Percentiles rank a stretch among this genome's conserved stretches.
These are phyloP conservation scores for Lasioglossum marginatum DNA, from an alignment of 2,888 invertebrate genomes.

Conservation along the genomic window DNA sequence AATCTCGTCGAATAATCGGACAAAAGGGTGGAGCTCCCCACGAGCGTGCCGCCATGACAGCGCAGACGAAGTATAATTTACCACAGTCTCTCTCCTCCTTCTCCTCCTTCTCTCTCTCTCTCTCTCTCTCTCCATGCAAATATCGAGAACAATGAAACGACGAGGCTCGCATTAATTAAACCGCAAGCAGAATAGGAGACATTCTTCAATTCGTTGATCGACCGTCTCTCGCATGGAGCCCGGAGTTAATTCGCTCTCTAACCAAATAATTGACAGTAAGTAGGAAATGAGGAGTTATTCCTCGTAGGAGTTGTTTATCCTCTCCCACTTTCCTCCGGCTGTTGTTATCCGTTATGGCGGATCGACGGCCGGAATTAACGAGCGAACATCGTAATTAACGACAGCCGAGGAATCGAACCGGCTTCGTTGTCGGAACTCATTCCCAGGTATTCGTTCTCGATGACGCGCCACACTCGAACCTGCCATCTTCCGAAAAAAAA, in stretches of 20 bases:
- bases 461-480: not conserved
- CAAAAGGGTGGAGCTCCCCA: constrained; percentile 12
- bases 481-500: not conserved
- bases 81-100: constrained; percentile 14
- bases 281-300: constrained; percentile 63
- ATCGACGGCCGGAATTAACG: constrained; percentile 50
- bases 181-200: constrained; percentile 53
- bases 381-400: constrained; percentile 54
- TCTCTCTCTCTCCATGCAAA: constrained; percentile 41
- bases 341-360: constrained; percentile 36
- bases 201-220: constrained; percentile 60
- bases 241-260: constrained; percentile 62
- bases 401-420: constrained; percentile 32
- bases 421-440: constrained; percentile 18
- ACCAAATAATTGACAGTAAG: constrained; percentile 64
- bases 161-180: constrained; percentile 59
- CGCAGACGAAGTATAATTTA: constrained; percentile 47
- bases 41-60: constrained; percentile 12
- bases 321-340: constrained; percentile 51
- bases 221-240: constrained; percentile 47
- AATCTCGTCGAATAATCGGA: constrained; percentile 15
- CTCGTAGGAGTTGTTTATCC: constrained; percentile 61
- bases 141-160: constrained; percentile 58
- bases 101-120: not conserved
- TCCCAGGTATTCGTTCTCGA: constrained; percentile 15